Conservation (phyloP, 1,140 invertebrate species). For the Tetraneura akinire region DNA sequence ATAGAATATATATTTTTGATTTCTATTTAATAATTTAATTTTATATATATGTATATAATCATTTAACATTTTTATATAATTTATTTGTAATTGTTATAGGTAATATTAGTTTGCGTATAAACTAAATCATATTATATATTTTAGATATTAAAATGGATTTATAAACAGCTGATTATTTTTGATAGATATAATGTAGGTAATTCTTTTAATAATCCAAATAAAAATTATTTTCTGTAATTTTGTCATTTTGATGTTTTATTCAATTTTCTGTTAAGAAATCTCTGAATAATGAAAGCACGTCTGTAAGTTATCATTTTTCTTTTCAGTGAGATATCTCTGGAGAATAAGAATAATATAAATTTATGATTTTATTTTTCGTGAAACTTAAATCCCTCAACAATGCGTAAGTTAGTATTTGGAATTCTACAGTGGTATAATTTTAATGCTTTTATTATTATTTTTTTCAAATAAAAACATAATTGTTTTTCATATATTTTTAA, state of each 20-base stretch:
- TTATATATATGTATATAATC: too few relatives aligned
- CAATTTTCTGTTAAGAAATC: slow-evolving; percentile 9
- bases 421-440: slow-evolving; percentile 24
- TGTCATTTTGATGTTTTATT: background rate
- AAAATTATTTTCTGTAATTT: background rate
- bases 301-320: slow-evolving; percentile 33
- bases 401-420: slow-evolving; percentile 25
- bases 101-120: too few relatives aligned
- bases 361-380: slow-evolving; percentile 25
- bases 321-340: slow-evolving; percentile 6
- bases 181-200: background rate
- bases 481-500: background rate
- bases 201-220: background rate
- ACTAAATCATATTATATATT: too few relatives aligned
- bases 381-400: slow-evolving; percentile 31
- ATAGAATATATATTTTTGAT: too few relatives aligned
- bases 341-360: slow-evolving; percentile 44
- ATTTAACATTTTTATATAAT: too few relatives aligned
- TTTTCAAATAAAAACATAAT: background rate
- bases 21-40: too few relatives aligned
- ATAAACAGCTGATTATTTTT: background rate
- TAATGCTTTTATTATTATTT: slow-evolving; percentile 33
- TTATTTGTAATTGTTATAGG: too few relatives aligned
- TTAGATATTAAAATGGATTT: background rate
- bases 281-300: background rate